These are phyloP conservation scores for Lasioglossum albipes DNA, from an alignment of 1,140 invertebrate species.

Conservation along the genomic window DNA sequence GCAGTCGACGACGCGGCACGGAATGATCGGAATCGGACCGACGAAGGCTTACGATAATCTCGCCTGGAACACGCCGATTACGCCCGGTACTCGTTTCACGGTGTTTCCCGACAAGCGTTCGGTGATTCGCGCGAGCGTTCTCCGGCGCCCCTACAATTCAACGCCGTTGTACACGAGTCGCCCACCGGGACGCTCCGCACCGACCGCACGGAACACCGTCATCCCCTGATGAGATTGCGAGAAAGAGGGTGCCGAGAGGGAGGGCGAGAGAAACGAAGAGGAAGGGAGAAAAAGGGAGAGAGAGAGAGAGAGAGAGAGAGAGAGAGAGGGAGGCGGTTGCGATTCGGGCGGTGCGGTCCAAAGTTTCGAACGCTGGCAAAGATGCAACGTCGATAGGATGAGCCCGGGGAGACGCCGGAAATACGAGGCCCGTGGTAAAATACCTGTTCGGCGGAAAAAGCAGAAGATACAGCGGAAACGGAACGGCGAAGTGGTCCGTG, in stretches of 20 bases:
- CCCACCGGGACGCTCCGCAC: not conserved
- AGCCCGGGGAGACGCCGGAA: no score
- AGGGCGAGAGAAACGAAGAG: no score
- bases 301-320: not conserved
- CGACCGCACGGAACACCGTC: not conserved
- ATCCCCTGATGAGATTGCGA: constrained; percentile 18
- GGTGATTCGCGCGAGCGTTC: not conserved
- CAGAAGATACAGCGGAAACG: not conserved
- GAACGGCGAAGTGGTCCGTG: constrained; percentile 10
- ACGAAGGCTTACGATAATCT: constrained; percentile 50
- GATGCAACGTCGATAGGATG: not conserved
- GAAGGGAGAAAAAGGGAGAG: not conserved
- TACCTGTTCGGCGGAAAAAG: not conserved
- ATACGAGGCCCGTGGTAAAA: not conserved
- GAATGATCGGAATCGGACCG: constrained; percentile 1
- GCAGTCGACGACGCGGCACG: constrained; percentile 3
- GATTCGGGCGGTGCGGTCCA: no score
- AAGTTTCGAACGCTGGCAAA: not conserved
- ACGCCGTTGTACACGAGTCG: not conserved
- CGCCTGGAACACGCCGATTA: constrained; percentile 40
- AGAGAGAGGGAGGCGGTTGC: no score
- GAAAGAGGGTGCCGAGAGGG: not conserved
- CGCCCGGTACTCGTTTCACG: constrained; percentile 22
- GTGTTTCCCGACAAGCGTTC: not conserved
- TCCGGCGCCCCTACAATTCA: not conserved